phyloP scores from a whole-genome alignment of 1,140 invertebrate species.

The Ceratina japonica region DNA sequence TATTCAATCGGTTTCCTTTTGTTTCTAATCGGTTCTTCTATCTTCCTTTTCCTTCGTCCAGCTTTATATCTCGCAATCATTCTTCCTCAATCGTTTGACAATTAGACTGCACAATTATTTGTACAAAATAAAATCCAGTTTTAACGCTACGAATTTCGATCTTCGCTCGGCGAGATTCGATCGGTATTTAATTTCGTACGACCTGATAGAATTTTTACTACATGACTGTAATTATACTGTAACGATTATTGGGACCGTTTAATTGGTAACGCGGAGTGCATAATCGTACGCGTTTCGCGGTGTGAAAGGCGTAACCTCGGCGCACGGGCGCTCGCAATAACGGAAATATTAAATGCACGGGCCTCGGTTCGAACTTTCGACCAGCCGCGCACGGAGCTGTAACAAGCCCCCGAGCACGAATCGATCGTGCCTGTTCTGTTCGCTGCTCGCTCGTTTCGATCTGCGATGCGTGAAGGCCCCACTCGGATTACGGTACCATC shows the following conservation, averaged over 20 bases:
- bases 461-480: constrained; percentile 56
- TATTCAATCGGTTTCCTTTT: not conserved
- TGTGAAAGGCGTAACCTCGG: constrained; percentile 64
- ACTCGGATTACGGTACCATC: constrained; percentile 56
- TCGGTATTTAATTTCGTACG: no score
- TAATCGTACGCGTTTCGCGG: constrained; percentile 23
- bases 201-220: no score
- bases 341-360: constrained; percentile 57
- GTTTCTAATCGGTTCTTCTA: no score
- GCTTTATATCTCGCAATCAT: not conserved
- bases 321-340: constrained; percentile 43
- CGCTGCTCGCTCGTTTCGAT: constrained; percentile 47
- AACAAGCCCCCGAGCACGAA: constrained; percentile 38
- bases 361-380: constrained; percentile 47
- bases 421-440: constrained; percentile 51
- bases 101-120: no score
- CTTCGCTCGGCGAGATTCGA: no score
- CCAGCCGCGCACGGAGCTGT: constrained; percentile 17
- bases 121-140: no score
- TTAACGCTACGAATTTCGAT: no score
- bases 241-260: no score
- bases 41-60: no score
- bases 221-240: no score
- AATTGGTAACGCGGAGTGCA: no score
- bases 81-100: no score